phyloP scores from a whole-genome alignment of 2,797 vertebrate genomes.

The Hoplostethus atlanticus region DNA sequence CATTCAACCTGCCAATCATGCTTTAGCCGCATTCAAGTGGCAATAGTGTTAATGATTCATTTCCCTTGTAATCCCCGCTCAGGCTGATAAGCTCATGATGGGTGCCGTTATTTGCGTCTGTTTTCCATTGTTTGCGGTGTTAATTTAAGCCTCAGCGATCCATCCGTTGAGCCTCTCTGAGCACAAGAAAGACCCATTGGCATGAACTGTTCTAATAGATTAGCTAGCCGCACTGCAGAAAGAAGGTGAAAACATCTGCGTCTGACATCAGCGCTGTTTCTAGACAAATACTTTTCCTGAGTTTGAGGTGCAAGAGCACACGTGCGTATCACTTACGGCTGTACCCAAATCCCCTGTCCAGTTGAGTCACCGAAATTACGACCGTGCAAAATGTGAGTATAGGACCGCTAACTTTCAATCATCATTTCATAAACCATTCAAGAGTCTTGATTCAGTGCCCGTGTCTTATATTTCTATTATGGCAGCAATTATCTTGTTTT shows the following conservation, averaged over 20 bases:
- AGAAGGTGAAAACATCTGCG: slow-evolving; percentile 59
- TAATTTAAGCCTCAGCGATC: slow-evolving; percentile 81
- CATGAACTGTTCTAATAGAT: slow-evolving; percentile 73
- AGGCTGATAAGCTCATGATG: slow-evolving; percentile 82
- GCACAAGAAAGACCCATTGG: slow-evolving; percentile 67
- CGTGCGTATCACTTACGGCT: neutral
- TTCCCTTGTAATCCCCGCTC: slow-evolving; percentile 84
- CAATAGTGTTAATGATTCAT: slow-evolving; percentile 85
- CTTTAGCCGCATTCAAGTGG: slow-evolving; percentile 81
- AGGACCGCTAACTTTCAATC: too few species aligned
- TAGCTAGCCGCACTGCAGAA: slow-evolving; percentile 65
- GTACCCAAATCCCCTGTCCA: neutral
- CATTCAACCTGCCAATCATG: slow-evolving; percentile 82
- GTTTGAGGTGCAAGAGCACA: slow-evolving; percentile 9
- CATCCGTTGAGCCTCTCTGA: slow-evolving; percentile 74
- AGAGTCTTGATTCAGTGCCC: neutral
- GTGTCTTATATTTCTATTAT: slow-evolving; percentile 1
- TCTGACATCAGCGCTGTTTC: slow-evolving; percentile 40
- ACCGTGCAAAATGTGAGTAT: too few species aligned
- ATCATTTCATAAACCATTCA: too few species aligned
- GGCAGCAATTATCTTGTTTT: neutral
- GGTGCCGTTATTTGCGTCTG: slow-evolving; percentile 76
- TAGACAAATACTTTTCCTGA: slow-evolving; percentile 21
- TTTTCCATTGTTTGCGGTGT: slow-evolving; percentile 85
- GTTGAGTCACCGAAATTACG: neutral